A percentile compares a stretch with the other conserved stretches of the same genome.
These are phyloP conservation scores for Drosophila hydei DNA, from an alignment of 1,140 invertebrate genomes.

Conservation along the genomic window DNA sequence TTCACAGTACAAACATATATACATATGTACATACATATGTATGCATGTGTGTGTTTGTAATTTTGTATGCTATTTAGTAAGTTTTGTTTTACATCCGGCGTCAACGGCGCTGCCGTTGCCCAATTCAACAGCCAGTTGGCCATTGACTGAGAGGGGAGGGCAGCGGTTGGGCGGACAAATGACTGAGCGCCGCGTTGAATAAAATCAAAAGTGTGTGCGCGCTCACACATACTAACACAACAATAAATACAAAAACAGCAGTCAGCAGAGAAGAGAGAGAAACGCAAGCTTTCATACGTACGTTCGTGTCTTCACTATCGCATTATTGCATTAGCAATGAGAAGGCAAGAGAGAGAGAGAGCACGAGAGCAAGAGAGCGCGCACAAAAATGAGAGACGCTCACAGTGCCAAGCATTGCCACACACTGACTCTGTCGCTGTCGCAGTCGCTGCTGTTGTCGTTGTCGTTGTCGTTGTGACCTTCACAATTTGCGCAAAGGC, in stretches of 20 bases:
- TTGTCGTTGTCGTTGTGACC: slow-evolving; percentile 83
- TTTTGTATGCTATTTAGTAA: slow-evolving; percentile 75
- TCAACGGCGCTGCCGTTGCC: slow-evolving; percentile 65
- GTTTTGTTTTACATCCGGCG: slow-evolving; percentile 75
- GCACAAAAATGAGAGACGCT: slow-evolving; percentile 32
- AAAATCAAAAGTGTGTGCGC: slow-evolving; percentile 73
- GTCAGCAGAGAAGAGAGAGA: slow-evolving; percentile 53
- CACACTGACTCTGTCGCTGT: slow-evolving; percentile 51
- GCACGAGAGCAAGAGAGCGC: slow-evolving; percentile 9
- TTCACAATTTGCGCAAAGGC: slow-evolving; percentile 84
- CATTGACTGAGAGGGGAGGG: neutral
- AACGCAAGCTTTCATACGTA: slow-evolving; percentile 63
- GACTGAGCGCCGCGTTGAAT: slow-evolving; percentile 56
- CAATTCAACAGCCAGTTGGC: slow-evolving; percentile 60
- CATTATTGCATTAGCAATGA: slow-evolving; percentile 35
- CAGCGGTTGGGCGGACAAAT: slow-evolving; percentile 8
- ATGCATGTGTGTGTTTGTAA: slow-evolving; percentile 50
- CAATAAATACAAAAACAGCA: slow-evolving; percentile 5
- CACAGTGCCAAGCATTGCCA: slow-evolving; percentile 61
- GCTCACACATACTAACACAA: slow-evolving; percentile 44
- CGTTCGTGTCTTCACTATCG: slow-evolving; percentile 38
- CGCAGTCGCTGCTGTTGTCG: slow-evolving; percentile 32
- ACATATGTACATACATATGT: neutral
- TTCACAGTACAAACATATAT: slow-evolving; percentile 40
- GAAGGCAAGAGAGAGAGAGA: neutral